phyloP scores from a whole-genome alignment of 1,140 invertebrate species.

The Penaeus vannamei region DNA sequence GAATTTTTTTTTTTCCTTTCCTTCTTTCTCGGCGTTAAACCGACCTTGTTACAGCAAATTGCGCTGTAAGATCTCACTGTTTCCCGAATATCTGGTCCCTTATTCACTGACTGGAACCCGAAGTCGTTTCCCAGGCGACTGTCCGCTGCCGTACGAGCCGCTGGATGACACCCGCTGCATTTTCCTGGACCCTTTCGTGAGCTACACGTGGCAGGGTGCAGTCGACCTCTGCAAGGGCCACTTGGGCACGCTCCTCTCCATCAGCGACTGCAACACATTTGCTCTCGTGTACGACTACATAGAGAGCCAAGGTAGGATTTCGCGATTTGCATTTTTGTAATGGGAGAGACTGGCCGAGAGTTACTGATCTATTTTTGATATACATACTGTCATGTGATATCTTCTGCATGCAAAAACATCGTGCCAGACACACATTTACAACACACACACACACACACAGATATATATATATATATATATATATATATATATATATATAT shows the following conservation, averaged over 20 bases:
- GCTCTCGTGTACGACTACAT: not conserved
- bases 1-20: too few species aligned
- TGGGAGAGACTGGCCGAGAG: not conserved
- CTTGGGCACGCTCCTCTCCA: not conserved
- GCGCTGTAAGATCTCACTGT: too few species aligned
- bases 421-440: too few species aligned
- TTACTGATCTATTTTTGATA: not conserved
- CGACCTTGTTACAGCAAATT: too few species aligned
- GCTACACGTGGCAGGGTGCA: not conserved
- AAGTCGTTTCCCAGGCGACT: not conserved
- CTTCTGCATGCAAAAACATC: too few species aligned
- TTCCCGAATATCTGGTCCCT: too few species aligned
- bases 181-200: not conserved
- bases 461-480: too few species aligned
- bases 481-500: too few species aligned
- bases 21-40: too few species aligned
- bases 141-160: not conserved
- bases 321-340: not conserved
- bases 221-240: not conserved
- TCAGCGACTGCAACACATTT: not conserved
- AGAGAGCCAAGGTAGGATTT: not conserved
- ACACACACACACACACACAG: too few species aligned
- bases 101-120: too few species aligned
- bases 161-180: not conserved
- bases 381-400: not conserved